Evolutionary conservation across 2,888 invertebrate genomes (phyloP).

Genomic region (Hypercompe scribonia): DNA sequence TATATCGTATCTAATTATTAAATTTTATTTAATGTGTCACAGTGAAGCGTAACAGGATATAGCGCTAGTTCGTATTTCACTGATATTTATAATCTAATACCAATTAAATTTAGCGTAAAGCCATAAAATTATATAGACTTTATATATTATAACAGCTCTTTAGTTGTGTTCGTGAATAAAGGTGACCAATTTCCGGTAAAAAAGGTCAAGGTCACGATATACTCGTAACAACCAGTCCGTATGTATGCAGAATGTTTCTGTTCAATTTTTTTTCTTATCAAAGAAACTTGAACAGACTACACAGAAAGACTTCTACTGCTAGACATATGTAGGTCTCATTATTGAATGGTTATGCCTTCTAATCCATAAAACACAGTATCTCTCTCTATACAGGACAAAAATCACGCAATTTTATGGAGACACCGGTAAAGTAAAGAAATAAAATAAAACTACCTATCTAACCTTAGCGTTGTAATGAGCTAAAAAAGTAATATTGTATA

Average conservation of each 20-base stretch:
- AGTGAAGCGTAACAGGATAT: too few species aligned
- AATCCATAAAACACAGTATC: background rate
- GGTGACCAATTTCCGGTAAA: background rate
- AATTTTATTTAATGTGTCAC: too few species aligned
- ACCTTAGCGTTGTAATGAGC: background rate
- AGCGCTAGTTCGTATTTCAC: too few species aligned
- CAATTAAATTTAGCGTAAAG: too few species aligned
- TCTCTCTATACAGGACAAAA: background rate
- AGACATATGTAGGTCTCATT: too few species aligned
- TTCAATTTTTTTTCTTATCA: background rate
- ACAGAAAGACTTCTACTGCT: too few species aligned
- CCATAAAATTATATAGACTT: background rate
- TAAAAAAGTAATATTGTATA: background rate
- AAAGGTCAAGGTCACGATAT: slow-evolving; percentile 9
- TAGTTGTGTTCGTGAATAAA: background rate
- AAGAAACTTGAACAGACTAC: background rate
- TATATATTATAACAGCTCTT: background rate
- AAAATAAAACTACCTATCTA: background rate
- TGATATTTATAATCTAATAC: too few species aligned
- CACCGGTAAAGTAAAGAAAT: background rate
- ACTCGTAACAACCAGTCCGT: too few species aligned
- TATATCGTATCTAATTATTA: too few species aligned
- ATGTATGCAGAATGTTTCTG: background rate
- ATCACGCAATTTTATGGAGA: background rate
- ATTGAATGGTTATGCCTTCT: background rate